Evolutionary conservation across 2,888 invertebrate species (phyloP).

Genomic region (Melitaea athalia): DNA sequence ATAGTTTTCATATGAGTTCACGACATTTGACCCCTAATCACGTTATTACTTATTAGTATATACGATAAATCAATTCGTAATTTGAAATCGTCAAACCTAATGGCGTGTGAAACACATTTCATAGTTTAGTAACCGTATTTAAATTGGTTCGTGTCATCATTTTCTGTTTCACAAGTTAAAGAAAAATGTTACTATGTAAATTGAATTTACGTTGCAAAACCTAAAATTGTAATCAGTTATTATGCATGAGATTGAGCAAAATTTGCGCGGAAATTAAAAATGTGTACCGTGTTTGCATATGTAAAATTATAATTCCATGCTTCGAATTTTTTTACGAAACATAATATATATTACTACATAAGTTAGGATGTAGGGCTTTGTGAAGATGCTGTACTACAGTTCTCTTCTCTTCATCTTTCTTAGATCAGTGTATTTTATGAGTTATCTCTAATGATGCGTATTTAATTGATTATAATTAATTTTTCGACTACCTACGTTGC

Average conservation of each 20-base stretch:
- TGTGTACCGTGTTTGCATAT: not conserved
- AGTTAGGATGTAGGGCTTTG: too few relatives aligned
- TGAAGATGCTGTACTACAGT: too few relatives aligned
- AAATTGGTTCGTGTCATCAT: conserved; percentile 9
- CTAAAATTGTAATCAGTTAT: conserved; percentile 6
- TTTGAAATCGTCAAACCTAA: conserved; percentile 19
- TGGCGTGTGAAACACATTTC: conserved; percentile 24
- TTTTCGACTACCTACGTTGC: too few relatives aligned
- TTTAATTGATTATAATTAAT: too few relatives aligned
- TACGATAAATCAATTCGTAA: conserved; percentile 10
- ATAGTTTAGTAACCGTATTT: conserved; percentile 15
- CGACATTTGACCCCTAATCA: not conserved
- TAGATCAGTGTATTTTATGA: too few relatives aligned
- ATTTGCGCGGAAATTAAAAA: not conserved
- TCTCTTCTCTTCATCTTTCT: too few relatives aligned
- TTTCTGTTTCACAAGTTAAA: conserved; percentile 14
- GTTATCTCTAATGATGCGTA: too few relatives aligned
- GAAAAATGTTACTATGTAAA: conserved; percentile 12
- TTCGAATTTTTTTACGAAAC: too few relatives aligned
- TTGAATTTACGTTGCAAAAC: conserved; percentile 12
- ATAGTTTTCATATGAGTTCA: not conserved
- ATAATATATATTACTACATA: too few relatives aligned
- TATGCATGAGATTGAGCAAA: conserved; percentile 4
- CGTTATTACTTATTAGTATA: not conserved
- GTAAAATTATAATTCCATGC: not conserved